Conservation (phyloP, 2,113 vertebrate species). For the Zosterops borbonicus region DNA sequence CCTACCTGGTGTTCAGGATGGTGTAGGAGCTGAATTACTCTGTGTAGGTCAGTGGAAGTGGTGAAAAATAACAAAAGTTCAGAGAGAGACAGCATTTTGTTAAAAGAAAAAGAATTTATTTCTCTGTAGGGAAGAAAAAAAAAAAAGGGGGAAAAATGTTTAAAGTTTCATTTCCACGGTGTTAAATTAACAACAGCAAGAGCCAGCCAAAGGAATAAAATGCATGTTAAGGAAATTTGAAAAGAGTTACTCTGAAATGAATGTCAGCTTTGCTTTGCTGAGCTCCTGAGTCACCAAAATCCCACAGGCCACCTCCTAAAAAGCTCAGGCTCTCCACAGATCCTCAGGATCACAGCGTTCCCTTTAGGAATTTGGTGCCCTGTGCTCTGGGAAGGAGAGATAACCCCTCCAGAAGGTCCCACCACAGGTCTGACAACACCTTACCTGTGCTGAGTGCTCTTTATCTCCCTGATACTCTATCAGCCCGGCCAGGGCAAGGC, state of each 20-base stretch:
- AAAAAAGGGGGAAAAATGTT: neutral
- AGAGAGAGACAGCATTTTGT: neutral
- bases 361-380: neutral
- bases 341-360: accelerated
- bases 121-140: neutral
- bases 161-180: neutral
- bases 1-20: neutral
- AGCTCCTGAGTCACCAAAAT: neutral
- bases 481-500: neutral
- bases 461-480: slow-evolving; percentile 58
- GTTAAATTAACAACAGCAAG: slow-evolving; percentile 33
- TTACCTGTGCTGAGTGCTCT: slow-evolving; percentile 33
- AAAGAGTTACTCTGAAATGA: slow-evolving; percentile 15
- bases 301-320: neutral
- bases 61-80: neutral
- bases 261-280: neutral
- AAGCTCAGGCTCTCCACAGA: neutral
- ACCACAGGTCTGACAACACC: neutral
- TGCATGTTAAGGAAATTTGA: slow-evolving; percentile 21
- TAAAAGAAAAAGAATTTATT: neutral
- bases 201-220: slow-evolving; percentile 31
- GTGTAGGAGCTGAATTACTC: neutral
- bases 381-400: neutral
- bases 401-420: neutral
- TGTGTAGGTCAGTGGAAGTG: neutral